Evolutionary conservation across 2,797 vertebrate genomes (phyloP).

Genomic region (Rhynchonycteris naso): DNA sequence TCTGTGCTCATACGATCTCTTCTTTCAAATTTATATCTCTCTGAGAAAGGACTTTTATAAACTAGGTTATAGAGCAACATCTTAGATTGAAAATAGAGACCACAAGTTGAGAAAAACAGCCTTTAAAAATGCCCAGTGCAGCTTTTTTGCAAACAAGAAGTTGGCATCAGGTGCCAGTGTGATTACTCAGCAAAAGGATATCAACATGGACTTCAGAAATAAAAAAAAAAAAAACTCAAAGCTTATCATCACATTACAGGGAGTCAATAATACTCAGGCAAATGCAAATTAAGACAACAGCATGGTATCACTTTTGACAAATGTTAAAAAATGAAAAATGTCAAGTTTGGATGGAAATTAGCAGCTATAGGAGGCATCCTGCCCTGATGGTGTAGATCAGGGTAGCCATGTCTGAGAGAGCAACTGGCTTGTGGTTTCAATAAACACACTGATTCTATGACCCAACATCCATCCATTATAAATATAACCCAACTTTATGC

Average conservation of each 20-base stretch:
- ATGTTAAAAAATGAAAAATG: neutral
- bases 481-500: neutral
- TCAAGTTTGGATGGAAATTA: neutral
- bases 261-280: neutral
- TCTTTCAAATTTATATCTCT: conserved; percentile 79
- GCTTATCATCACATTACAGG: neutral
- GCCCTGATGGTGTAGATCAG: neutral
- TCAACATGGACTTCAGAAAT: neutral
- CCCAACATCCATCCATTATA: neutral
- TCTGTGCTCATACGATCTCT: conserved; percentile 80
- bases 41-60: conserved; percentile 80
- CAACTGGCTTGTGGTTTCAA: neutral
- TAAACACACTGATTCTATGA: neutral
- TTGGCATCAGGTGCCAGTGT: neutral
- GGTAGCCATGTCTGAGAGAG: fast-evolving
- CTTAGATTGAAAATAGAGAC: conserved; percentile 65
- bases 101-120: conserved; percentile 49
- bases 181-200: neutral
- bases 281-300: conserved; percentile 22
- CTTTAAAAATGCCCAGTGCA: conserved; percentile 44
- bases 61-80: conserved; percentile 80
- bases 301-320: neutral
- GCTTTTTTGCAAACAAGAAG: fast-evolving
- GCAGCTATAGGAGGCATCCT: neutral
- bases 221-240: neutral